Evolutionary conservation across 2,888 invertebrate species (phyloP).

Genomic region (Coleophora flavipennella): DNA sequence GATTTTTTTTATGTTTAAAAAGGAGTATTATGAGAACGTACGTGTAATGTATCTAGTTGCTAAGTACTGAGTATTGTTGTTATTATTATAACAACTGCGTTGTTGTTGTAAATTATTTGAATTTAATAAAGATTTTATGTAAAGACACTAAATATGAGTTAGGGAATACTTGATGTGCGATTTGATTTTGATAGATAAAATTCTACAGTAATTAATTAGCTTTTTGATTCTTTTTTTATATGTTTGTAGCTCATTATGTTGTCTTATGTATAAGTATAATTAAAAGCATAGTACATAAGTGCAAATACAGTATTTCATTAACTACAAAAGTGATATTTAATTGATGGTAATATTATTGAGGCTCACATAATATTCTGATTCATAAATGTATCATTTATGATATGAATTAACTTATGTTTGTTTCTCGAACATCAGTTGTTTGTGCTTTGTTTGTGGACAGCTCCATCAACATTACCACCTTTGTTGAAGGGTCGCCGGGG

Average conservation of each 20-base stretch:
- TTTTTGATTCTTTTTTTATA: slow-evolving; percentile 30
- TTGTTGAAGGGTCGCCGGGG: too few species aligned
- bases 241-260: slow-evolving; percentile 26
- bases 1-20: slow-evolving; percentile 44
- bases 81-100: slow-evolving; percentile 53
- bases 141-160: slow-evolving; percentile 41
- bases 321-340: slow-evolving; percentile 43
- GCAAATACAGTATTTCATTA: slow-evolving; percentile 40
- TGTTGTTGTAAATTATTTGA: slow-evolving; percentile 66
- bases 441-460: too few species aligned
- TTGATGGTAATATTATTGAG: slow-evolving; percentile 38
- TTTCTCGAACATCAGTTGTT: slow-evolving; percentile 3
- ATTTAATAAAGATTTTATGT: slow-evolving; percentile 49
- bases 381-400: slow-evolving; percentile 22
- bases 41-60: slow-evolving; percentile 40
- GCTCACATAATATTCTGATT: slow-evolving; percentile 39
- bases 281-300: slow-evolving; percentile 24
- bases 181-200: slow-evolving; percentile 42
- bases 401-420: slow-evolving; percentile 17
- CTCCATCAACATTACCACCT: too few species aligned
- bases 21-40: slow-evolving; percentile 47
- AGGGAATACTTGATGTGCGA: slow-evolving; percentile 46
- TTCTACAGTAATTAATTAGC: slow-evolving; percentile 45
- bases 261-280: slow-evolving; percentile 34
- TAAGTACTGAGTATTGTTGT: slow-evolving; percentile 56